Evolutionary conservation across 64 coral and sea anemone species (phyloP), one percentile per base, ranked within the genome.

Genomic region (Porites australiensis): DNA sequence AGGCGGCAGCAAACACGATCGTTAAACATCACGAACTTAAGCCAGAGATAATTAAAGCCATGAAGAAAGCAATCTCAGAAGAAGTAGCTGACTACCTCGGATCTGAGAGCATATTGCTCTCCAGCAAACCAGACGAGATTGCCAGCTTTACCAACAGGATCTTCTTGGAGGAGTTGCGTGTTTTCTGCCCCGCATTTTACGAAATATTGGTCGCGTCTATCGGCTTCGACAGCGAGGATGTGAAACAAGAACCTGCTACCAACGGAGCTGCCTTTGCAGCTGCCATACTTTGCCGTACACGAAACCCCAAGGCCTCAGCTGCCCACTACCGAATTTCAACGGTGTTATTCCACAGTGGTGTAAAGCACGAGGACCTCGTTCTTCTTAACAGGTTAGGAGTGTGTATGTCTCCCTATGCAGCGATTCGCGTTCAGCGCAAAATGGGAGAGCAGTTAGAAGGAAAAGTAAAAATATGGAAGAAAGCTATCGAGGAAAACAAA

Each of bases 111-210:
- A 88, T 93, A 70, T 81, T 93, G 51, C 83, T 79, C 11, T n/a
- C 60, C 46, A 79, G 7, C 77, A 50, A 87, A 21, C 92, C 91
- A 47, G 76, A 77, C 27, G 88, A 90, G 43, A 66, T 90, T 0
- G 20, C 76, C 11, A 64, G 76, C 48, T 70, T 79, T 79, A 69
- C 58, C 12, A 90, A 90, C 77, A 51, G 44, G 4, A 78, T 87
- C 15, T 93, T 93, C 43, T 18, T 87, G 58, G 74, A 93, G 67
- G 92, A 93, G 60, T 49, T 93, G 11, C 49, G 52, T 21, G 76
- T 88, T 72, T 88, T 74, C 62, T 93, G 84, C 23, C 84, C 92
- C 8, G 21, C 82, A 20, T 82, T 82, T 70, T 79, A 60, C 51
- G 5, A 54, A 4, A 60, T 82, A n/a, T 67, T 93, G 23, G 53